phyloP scores from a whole-genome alignment of 2,888 invertebrate species.

The Malacosoma neustria region DNA sequence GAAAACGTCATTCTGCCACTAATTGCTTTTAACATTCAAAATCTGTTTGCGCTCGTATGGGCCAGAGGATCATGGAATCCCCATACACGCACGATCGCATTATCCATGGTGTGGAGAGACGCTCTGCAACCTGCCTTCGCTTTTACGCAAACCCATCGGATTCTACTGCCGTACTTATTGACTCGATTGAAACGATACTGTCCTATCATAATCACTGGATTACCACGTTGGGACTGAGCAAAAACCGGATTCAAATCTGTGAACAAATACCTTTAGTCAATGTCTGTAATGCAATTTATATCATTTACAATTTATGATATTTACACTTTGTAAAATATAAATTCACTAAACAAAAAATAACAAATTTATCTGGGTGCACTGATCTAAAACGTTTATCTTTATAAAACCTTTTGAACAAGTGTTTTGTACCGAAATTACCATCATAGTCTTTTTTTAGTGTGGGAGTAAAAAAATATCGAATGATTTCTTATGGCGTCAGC shows the following conservation, averaged over 20 bases:
- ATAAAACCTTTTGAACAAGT: too few relatives aligned
- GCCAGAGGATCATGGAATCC: conserved; percentile 61
- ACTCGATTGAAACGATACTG: conserved; percentile 65
- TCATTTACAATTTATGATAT: too few relatives aligned
- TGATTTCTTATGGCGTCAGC: too few relatives aligned
- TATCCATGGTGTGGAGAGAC: conserved; percentile 61
- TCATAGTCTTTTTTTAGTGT: too few relatives aligned
- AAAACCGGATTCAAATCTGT: conserved; percentile 64
- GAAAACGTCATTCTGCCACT: too few relatives aligned
- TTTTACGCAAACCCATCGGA: conserved; percentile 65
- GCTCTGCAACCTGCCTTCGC: conserved; percentile 65
- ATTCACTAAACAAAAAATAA: too few relatives aligned
- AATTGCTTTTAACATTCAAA: conserved; percentile 4
- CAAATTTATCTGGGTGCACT: too few relatives aligned
- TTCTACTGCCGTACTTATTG: conserved; percentile 59
- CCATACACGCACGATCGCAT: conserved; percentile 64
- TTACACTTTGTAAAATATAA: too few relatives aligned
- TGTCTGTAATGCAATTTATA: conserved; percentile 13
- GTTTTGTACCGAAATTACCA: too few relatives aligned
- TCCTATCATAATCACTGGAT: conserved; percentile 67
- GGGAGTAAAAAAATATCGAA: too few relatives aligned
- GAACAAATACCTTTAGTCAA: conserved; percentile 15
- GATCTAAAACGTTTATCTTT: too few relatives aligned
- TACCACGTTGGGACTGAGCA: conserved; percentile 62
- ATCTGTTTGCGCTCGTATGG: conserved; percentile 61